Base-by-base conservation (phyloP, 92 coral and sea anemone genomes). In the Zoanthus gigantus region DNA sequence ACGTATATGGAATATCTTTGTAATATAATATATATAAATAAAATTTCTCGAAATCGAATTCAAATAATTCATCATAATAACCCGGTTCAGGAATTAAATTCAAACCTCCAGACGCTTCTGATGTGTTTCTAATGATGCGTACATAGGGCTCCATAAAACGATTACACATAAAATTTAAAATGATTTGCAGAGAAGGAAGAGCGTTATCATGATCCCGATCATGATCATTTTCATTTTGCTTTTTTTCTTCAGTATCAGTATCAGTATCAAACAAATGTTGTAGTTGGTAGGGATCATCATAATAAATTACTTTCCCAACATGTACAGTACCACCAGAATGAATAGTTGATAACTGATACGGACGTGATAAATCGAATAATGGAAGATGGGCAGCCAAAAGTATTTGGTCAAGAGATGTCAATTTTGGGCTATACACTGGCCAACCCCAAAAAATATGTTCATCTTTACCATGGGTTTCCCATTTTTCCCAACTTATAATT, bases 121-220 rank as follows among this genome's bases (percentile, higher is more conserved):
- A 13, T 4, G 2, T 57, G 4, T 68, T 68, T 23, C 9, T 23
- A 11, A 4, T 68, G 44, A 68, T 68, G 14, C 34, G 73, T 5
- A 68, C 73, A 18, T 68, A 68, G 1, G 73, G 73, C 9, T 68
- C 73, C 34, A 68, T n/a, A n/a, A 68, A 68, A 68, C 73, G 73
- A 68, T 68, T 68, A 12, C n/a, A 68, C 73, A 68, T 68, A 18
- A 68, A 68, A 68, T 68, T 68, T n/a, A 68, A 68, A 68, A 68
- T 18, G 14, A 18, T n/a, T 6, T 68, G 73, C n/a, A 68, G 73
- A 18, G 73, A 68, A 68, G 73, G 73, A 6, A 68, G 14, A 16
- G 16, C 13, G 10, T 54, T 9, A 3, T 7, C 2, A 10, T 54
- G 14, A 10, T 54, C 61, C 23, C 23, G 23, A 37, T 37, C 42